Evolutionary conservation across 2,888 invertebrate genomes (phyloP).

Genomic region (Biston betularia): DNA sequence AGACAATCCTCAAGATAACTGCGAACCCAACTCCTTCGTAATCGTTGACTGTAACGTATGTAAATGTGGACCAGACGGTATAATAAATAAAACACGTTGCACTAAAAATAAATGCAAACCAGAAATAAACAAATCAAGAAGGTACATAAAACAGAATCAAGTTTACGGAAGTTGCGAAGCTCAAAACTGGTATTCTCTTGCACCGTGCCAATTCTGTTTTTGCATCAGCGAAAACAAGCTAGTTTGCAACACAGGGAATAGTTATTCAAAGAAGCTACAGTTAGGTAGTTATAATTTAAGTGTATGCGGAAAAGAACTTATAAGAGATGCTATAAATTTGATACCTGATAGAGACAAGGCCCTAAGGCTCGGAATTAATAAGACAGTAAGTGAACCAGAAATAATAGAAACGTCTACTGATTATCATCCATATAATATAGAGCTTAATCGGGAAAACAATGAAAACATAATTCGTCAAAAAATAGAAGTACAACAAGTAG

Average conservation of each 20-base stretch:
- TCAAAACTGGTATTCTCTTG: slow-evolving; percentile 69
- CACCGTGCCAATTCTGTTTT: slow-evolving; percentile 71
- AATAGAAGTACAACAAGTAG: background rate
- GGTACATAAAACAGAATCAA: slow-evolving; percentile 28
- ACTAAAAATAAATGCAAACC: slow-evolving; percentile 63
- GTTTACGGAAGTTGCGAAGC: slow-evolving; percentile 60
- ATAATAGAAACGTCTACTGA: slow-evolving; percentile 8
- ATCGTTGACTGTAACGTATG: slow-evolving; percentile 69
- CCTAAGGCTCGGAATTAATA: slow-evolving; percentile 38
- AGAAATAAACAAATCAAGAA: slow-evolving; percentile 34
- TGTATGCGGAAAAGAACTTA: slow-evolving; percentile 60
- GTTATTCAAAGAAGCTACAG: slow-evolving; percentile 45
- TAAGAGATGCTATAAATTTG: slow-evolving; percentile 58
- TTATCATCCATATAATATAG: background rate
- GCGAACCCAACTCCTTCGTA: slow-evolving; percentile 61
- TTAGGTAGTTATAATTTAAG: slow-evolving; percentile 62
- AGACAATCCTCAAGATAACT: slow-evolving; percentile 38
- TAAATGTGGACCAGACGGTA: slow-evolving; percentile 60
- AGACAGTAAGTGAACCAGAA: slow-evolving; percentile 22
- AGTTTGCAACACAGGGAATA: slow-evolving; percentile 62
- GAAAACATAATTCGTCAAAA: background rate
- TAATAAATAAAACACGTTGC: slow-evolving; percentile 58
- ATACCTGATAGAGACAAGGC: slow-evolving; percentile 43
- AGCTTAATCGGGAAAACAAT: slow-evolving; percentile 24
- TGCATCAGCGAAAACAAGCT: slow-evolving; percentile 66